Percentiles rank a stretch among this genome's conserved stretches.
These are phyloP conservation scores for Charina bottae DNA, from an alignment of 2,113 vertebrate genomes.

Conservation along the genomic window DNA sequence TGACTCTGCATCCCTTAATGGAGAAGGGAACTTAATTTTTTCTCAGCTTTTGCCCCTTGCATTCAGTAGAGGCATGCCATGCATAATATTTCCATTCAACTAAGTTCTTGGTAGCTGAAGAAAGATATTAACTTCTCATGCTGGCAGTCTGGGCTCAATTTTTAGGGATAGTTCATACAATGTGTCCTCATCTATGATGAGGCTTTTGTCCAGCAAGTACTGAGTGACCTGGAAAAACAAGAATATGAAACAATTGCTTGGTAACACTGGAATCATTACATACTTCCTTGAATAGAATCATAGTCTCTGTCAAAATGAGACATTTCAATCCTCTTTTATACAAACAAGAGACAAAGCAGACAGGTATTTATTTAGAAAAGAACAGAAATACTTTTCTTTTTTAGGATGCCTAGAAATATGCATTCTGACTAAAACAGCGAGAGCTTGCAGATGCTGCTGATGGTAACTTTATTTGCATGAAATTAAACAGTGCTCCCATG, in stretches of 20 bases:
- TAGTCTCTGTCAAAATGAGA: neutral
- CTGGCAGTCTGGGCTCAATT: slow-evolving; percentile 94
- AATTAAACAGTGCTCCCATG: no score
- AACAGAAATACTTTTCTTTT: neutral
- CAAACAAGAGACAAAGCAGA: neutral
- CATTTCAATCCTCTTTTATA: neutral
- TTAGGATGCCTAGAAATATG: no score
- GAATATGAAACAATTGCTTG: slow-evolving; percentile 9
- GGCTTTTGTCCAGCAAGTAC: slow-evolving; percentile 93
- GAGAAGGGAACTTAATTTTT: slow-evolving; percentile 54
- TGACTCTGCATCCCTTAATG: slow-evolving; percentile 49
- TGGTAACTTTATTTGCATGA: no score
- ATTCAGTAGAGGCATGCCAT: slow-evolving; percentile 53
- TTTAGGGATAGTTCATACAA: slow-evolving; percentile 96
- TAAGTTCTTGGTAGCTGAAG: slow-evolving; percentile 46
- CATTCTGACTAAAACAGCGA: no score
- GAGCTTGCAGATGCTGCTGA: no score
- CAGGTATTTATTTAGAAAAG: neutral
- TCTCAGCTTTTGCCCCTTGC: slow-evolving; percentile 31
- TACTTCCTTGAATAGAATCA: neutral
- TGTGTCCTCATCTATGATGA: slow-evolving; percentile 96
- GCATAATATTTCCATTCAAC: slow-evolving; percentile 47
- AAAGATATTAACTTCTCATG: slow-evolving; percentile 78
- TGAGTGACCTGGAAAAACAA: slow-evolving; percentile 85
- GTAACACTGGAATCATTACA: neutral